These are phyloP conservation scores for Prinia subflava DNA, from an alignment of 2,113 vertebrate genomes.

Conservation along the genomic window DNA sequence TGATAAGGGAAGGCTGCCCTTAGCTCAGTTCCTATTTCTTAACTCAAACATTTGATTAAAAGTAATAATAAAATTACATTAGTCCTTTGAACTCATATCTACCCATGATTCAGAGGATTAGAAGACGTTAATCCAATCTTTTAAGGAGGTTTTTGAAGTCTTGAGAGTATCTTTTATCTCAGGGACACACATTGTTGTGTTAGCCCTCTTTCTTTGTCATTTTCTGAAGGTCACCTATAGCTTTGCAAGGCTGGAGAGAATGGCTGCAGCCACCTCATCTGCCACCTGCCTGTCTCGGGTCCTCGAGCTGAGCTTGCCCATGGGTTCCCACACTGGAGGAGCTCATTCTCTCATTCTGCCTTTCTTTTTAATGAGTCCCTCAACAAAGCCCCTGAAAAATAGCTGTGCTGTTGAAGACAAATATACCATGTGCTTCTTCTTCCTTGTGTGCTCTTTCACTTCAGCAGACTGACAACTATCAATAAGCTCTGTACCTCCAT, in stretches of 20 bases:
- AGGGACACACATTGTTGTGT: not conserved
- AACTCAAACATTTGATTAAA: slow-evolving; percentile 55
- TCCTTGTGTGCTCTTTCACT: slow-evolving; percentile 6
- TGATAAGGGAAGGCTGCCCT: slow-evolving; percentile 40
- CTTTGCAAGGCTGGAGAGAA: not conserved
- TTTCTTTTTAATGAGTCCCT: not conserved
- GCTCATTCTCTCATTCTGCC: not conserved
- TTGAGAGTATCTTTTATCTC: slow-evolving; percentile 4
- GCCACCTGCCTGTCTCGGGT: not conserved
- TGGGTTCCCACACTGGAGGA: not conserved
- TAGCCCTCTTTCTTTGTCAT: not conserved
- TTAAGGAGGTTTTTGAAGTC: slow-evolving; percentile 37
- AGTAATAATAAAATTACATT: slow-evolving; percentile 56
- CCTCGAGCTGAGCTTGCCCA: fast-evolving
- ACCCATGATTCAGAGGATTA: slow-evolving; percentile 19
- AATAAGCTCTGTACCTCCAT: slow-evolving; percentile 11
- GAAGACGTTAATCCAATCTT: slow-evolving; percentile 45
- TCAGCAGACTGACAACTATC: not conserved
- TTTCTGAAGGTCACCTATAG: not conserved
- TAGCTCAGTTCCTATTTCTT: slow-evolving; percentile 46
- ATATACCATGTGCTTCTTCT: not conserved
- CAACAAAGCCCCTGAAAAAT: not conserved
- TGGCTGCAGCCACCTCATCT: not conserved
- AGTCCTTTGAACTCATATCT: slow-evolving; percentile 50
- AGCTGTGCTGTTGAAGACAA: not conserved